Evolutionary conservation across 1,140 invertebrate species (phyloP), one percentile per base, ranked within the genome.

Genomic region (Megathymus violae): DNA sequence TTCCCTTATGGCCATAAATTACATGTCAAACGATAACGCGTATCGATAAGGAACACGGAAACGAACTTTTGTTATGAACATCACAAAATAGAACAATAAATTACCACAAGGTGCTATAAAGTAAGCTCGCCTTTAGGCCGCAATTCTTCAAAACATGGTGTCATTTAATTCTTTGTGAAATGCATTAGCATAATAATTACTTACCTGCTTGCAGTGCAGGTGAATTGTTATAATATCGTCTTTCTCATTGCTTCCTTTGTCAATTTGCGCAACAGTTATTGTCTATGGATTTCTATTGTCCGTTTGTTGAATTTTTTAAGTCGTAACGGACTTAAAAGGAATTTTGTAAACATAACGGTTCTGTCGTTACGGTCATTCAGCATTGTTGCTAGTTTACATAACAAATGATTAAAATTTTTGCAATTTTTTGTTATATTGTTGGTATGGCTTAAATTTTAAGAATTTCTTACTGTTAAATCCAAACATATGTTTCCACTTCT

Each of bases 21-120:
- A 65, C 68, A 43, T 71, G 78, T 83, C 78, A 67, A 80, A 71
- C 71, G 84, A 87, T 85, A 88, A 67, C 68, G 67, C 69, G 62
- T 74, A 65, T 72, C 72, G 81, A 89, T 87, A 88, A 85, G 82
- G 75, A 85, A 85, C 81, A 87, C 79, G 88, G 88, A 91, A 91
- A 89, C 71, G 74, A 74, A 83, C 76, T 88, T 88, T 90, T 91
- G 84, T 88, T 80, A 78, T 80, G 67, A 82, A 73, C 66, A 47
- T 65, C 75, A 79, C 75, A 84, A 90, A 31, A 87, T 77, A 83
- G 77, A 79, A 74, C 73, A 74, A 86, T 91, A 91, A 88, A 91
- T 89, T 79, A 91, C 75, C 69, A 71, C 83, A 88, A 91, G 88
- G 88, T 91, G 88, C 80, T 80, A 73, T 75, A 71, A 78, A 67